Evolutionary conservation across 2,113 vertebrate genomes (phyloP).

Genomic region (Siniperca knerii): DNA sequence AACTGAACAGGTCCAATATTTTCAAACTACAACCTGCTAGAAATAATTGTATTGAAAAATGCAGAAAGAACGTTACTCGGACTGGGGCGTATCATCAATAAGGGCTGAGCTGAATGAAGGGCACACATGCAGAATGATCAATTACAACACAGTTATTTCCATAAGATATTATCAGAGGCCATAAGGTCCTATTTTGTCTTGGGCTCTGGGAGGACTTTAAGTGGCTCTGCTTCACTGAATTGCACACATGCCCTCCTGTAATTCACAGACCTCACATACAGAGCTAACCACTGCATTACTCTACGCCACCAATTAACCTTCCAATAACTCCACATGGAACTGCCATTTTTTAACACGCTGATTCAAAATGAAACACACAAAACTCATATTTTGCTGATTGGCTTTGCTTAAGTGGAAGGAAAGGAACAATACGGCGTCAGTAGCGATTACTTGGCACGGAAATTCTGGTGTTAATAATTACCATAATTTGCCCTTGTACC

Average conservation of each 20-base stretch:
- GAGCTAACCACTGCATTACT: slow-evolving; percentile 1
- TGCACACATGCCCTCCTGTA: not conserved
- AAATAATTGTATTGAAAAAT: slow-evolving; percentile 24
- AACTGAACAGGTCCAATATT: slow-evolving; percentile 17
- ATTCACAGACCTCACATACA: not conserved
- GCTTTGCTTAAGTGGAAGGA: not conserved
- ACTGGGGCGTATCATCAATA: slow-evolving; percentile 7
- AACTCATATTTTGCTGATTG: not conserved
- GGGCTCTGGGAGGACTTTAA: slow-evolving; percentile 3
- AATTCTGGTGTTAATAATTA: slow-evolving; percentile 9
- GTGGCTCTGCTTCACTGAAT: slow-evolving; percentile 30
- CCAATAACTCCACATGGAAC: not conserved
- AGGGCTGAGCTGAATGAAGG: slow-evolving; percentile 12
- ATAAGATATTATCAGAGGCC: slow-evolving; percentile 41
- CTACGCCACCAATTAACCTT: slow-evolving; percentile 21
- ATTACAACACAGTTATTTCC: slow-evolving; percentile 40
- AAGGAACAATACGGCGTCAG: not conserved
- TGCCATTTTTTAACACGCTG: not conserved
- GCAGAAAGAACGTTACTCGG: not conserved
- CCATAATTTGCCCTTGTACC: not conserved
- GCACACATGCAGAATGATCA: slow-evolving; percentile 48
- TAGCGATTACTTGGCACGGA: not conserved
- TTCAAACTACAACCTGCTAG: slow-evolving; percentile 7
- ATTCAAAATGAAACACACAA: not conserved
- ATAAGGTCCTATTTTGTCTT: slow-evolving; percentile 29